phyloP scores from a whole-genome alignment of 2,797 vertebrate genomes.

The Peromyscus melanophrys region DNA sequence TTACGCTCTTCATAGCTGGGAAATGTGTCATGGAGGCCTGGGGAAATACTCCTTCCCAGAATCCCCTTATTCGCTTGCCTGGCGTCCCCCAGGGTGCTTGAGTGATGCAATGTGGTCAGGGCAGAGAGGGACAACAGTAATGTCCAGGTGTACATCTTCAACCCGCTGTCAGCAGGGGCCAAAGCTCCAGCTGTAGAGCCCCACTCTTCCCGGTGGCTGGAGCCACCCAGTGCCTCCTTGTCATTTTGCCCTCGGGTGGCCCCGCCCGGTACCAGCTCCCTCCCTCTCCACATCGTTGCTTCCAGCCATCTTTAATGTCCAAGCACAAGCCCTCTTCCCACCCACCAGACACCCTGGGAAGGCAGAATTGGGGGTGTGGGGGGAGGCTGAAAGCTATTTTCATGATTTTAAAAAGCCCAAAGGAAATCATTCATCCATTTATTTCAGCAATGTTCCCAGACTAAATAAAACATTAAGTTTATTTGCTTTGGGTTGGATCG shows the following conservation, averaged over 20 bases:
- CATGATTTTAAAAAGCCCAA: slow-evolving; percentile 75
- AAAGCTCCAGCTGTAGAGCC: rapidly evolving
- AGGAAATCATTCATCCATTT: slow-evolving; percentile 76
- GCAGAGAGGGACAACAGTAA: rapidly evolving
- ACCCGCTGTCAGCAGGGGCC: background rate
- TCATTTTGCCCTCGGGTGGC: background rate
- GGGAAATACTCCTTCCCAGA: background rate
- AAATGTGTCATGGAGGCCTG: background rate
- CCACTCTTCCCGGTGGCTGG: rapidly evolving
- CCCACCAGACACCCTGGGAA: background rate
- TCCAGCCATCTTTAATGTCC: background rate
- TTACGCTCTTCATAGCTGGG: background rate
- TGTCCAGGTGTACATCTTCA: background rate
- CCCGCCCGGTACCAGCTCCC: background rate
- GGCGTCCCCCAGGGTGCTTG: background rate
- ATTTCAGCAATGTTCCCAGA: slow-evolving; percentile 78
- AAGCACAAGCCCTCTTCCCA: background rate
- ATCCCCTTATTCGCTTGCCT: background rate
- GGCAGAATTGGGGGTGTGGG: background rate
- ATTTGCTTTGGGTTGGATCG: slow-evolving; percentile 77
- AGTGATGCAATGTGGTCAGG: too few relatives aligned
- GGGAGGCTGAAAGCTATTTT: slow-evolving; percentile 45
- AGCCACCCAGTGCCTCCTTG: background rate
- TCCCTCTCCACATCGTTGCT: background rate
- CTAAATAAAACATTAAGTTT: slow-evolving; percentile 83